These are phyloP conservation scores for Cryptomyrus ogoouensis DNA, from an alignment of 2,113 vertebrate genomes.

Conservation along the genomic window DNA sequence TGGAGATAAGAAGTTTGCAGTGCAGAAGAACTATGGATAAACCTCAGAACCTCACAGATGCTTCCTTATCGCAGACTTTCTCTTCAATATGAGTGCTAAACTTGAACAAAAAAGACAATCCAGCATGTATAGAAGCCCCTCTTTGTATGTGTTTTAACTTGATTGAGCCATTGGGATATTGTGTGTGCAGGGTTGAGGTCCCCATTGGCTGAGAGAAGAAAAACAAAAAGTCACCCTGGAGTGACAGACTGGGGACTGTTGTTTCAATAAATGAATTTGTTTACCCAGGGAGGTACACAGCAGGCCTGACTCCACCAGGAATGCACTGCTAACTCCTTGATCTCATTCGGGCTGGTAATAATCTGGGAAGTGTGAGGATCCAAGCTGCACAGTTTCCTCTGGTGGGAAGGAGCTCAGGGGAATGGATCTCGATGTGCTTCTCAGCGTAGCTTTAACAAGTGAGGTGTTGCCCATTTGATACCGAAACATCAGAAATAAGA, in stretches of 20 bases:
- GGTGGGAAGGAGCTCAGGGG: not conserved
- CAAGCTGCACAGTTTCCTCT: not conserved
- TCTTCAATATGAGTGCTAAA: not conserved
- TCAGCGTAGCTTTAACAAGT: not conserved
- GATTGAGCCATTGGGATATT: not conserved
- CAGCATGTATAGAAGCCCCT: not conserved
- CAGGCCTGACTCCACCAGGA: not conserved
- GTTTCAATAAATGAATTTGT: slow-evolving; percentile 11
- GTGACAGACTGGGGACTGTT: not conserved
- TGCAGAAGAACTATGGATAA: not conserved
- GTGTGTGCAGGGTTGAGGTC: not conserved
- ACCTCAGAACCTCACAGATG: not conserved
- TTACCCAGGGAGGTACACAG: not conserved
- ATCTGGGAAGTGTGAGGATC: not conserved
- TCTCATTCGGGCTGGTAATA: slow-evolving; percentile 2
- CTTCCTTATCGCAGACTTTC: not conserved
- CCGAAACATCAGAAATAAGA: not conserved
- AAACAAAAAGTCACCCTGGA: not conserved
- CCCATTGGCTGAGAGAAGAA: not conserved
- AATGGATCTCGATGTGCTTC: not conserved
- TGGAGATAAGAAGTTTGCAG: not conserved
- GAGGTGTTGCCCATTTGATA: not conserved
- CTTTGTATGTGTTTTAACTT: not conserved
- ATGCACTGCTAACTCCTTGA: not conserved
- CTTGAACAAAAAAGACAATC: not conserved